Evolutionary conservation across 1,140 invertebrate genomes (phyloP).

Genomic region (Cydia splendana): DNA sequence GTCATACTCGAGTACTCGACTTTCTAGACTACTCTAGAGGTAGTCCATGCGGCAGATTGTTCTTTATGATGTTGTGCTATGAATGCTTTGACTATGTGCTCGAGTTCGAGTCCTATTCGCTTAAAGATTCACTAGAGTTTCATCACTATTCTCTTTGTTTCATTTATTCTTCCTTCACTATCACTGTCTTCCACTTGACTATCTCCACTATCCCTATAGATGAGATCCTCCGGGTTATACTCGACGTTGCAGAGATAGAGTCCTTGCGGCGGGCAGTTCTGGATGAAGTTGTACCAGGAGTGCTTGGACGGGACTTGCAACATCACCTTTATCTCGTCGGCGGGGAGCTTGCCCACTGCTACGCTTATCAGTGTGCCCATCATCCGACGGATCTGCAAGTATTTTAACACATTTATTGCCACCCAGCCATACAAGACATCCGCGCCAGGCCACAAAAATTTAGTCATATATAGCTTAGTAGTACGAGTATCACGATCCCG

Average conservation of each 20-base stretch:
- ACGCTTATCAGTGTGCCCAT: slow-evolving; percentile 83
- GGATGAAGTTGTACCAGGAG: slow-evolving; percentile 81
- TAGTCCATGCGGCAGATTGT: too few species aligned
- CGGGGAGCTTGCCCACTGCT: slow-evolving; percentile 80
- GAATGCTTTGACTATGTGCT: too few species aligned
- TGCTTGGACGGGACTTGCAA: slow-evolving; percentile 85
- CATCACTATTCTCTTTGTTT: background rate
- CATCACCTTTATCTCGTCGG: slow-evolving; percentile 84
- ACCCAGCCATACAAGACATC: too few species aligned
- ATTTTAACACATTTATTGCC: background rate
- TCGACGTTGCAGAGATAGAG: slow-evolving; percentile 85
- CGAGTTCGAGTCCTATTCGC: too few species aligned
- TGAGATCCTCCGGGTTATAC: slow-evolving; percentile 81
- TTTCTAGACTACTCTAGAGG: too few species aligned
- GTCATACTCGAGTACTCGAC: too few species aligned
- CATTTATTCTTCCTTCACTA: slow-evolving; percentile 54
- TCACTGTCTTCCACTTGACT: slow-evolving; percentile 21
- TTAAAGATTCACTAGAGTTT: too few species aligned
- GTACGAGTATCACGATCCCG: too few species aligned
- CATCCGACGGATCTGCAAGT: slow-evolving; percentile 86
- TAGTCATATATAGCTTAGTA: too few species aligned
- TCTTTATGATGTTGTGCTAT: too few species aligned
- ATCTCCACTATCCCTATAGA: slow-evolving; percentile 48
- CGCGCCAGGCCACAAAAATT: too few species aligned
- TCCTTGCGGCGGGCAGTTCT: slow-evolving; percentile 81